These are phyloP conservation scores for Rhinichthys osculus DNA, from an alignment of 2,797 vertebrate genomes.

Conservation along the genomic window DNA sequence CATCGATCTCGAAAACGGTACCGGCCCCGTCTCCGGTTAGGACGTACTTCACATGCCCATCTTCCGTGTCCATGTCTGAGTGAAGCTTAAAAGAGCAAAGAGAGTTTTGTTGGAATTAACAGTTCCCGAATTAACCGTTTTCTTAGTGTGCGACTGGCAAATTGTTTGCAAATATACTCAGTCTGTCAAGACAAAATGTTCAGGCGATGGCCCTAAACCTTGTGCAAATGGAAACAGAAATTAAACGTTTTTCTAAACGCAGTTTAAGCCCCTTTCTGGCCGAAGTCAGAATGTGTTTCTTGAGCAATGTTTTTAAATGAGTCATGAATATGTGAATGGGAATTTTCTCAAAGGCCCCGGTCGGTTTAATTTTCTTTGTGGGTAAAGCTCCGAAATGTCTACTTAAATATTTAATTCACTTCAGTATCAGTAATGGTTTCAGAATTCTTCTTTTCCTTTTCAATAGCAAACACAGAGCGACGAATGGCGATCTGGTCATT, in stretches of 20 bases:
- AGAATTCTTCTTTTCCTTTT: slow-evolving; percentile 17
- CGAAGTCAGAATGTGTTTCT: slow-evolving; percentile 24
- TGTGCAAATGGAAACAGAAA: slow-evolving; percentile 42
- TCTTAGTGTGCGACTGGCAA: slow-evolving; percentile 23
- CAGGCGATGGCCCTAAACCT: slow-evolving; percentile 19
- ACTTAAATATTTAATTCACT: slow-evolving; percentile 29
- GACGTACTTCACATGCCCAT: slow-evolving; percentile 93
- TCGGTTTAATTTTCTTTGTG: slow-evolving; percentile 34
- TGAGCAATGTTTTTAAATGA: slow-evolving; percentile 46
- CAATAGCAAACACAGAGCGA: neutral
- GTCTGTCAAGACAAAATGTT: slow-evolving; percentile 47
- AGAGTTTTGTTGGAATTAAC: slow-evolving; percentile 31
- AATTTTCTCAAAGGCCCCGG: slow-evolving; percentile 6
- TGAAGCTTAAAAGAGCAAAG: slow-evolving; percentile 85
- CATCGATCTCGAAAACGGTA: slow-evolving; percentile 92
- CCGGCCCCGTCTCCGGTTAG: slow-evolving; percentile 95
- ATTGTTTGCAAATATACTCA: slow-evolving; percentile 46
- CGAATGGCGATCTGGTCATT: slow-evolving; percentile 34
- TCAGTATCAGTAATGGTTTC: slow-evolving; percentile 17
- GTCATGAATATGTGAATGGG: slow-evolving; percentile 43
- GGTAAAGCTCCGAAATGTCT: neutral
- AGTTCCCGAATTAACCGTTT: slow-evolving; percentile 13
- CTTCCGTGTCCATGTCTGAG: slow-evolving; percentile 95
- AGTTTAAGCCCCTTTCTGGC: slow-evolving; percentile 34
- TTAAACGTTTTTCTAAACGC: slow-evolving; percentile 41